Base-by-base conservation (phyloP, 2,888 invertebrate species). In the Amphipyra berbera region DNA sequence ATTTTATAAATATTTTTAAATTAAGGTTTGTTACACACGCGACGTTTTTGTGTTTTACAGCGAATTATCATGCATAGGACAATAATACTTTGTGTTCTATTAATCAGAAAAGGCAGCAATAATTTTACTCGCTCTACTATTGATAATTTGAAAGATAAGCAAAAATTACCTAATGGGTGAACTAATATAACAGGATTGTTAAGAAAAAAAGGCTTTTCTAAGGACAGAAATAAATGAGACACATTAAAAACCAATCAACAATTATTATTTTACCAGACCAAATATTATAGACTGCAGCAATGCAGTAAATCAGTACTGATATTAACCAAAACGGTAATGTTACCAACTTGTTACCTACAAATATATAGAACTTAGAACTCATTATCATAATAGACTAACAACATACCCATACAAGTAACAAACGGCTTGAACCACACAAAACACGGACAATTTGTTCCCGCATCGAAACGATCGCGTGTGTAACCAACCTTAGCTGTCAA, bases 401-500 rank as follows among this genome's bases (percentile, higher is more conserved):
- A 62, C 68, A 63, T 70, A 67, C 35, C 68, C 73, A 68, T 68
- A 59, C 40, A 49, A 37, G 53, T 68, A 14, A 44, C 41, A 27
- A 40, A 37, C 30, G 8, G 38, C 21, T 56, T 10, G 35, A 71
- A 55, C 40, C 13, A 41, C 61, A 60, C 71, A 72, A 72, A 68
- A 52, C 52, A 2, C 54, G 68, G 41, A 64, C 73, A 73, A 73
- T 64, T 72, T 72, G 60, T 60, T 52, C 58, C 10, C 37, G 47
- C 52, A 62, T 46, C 15, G 14, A 45, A 59, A 40, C 27, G 40
- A 52, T 76, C 70, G 70, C 70, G 69, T 69, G 76, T 73, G 54
- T 27, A 53, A 6, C 68, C 35, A 61, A 50, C 61, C 55, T 73
- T 69, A 81, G 61, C 75, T 78, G 77, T 77, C 73, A 73, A 77